Conservation (phyloP, 2,113 vertebrate species). For the Brachyhypopomus gauderio region DNA sequence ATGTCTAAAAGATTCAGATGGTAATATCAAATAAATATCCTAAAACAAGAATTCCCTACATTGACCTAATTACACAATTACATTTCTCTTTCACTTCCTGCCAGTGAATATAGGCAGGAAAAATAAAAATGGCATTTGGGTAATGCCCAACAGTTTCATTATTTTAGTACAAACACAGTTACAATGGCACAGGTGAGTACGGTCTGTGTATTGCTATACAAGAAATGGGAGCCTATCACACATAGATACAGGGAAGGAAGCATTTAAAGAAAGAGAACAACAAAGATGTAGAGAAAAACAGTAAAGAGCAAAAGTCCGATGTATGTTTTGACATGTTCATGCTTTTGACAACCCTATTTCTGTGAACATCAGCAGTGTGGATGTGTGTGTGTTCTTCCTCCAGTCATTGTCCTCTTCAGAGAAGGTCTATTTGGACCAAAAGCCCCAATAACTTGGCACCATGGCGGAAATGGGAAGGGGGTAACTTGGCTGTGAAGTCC, state of each 20-base stretch:
- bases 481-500: background rate
- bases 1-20: background rate
- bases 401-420: background rate
- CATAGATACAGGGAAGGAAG: background rate
- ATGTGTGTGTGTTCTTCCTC: background rate
- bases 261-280: background rate
- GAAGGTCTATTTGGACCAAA: background rate
- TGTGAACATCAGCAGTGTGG: background rate
- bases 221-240: background rate
- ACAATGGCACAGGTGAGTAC: background rate
- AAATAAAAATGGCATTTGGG: conserved; percentile 14
- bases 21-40: conserved; percentile 44
- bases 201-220: background rate
- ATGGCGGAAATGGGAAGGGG: background rate
- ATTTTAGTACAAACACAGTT: conserved; percentile 28
- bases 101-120: conserved; percentile 18
- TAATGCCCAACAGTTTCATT: conserved; percentile 18
- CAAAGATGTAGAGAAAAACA: conserved; percentile 38
- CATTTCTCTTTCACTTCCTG: background rate
- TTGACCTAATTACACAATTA: conserved; percentile 26
- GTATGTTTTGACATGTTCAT: conserved; percentile 8
- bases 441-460: background rate
- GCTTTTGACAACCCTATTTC: background rate
- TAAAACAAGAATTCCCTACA: conserved; percentile 7
- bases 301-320: conserved; percentile 21